These are phyloP conservation scores for Rhinella marina DNA, from an alignment of 2,797 vertebrate genomes.

Conservation along the genomic window DNA sequence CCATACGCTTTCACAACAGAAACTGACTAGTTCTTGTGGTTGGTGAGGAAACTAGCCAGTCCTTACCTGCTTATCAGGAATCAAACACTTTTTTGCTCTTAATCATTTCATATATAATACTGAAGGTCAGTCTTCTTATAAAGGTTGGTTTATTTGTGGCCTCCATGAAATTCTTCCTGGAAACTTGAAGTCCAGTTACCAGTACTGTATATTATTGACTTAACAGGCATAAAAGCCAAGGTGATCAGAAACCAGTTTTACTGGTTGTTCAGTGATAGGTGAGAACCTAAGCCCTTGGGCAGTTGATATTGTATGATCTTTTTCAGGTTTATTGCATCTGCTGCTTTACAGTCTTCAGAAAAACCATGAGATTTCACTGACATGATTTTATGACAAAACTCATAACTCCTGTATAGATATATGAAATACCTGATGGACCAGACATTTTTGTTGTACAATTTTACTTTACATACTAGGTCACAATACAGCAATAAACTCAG, in stretches of 20 bases:
- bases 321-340: neutral
- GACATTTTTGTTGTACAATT: neutral
- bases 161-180: neutral
- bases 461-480: too few species aligned
- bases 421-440: neutral
- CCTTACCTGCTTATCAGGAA: neutral
- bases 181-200: neutral
- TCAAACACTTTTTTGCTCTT: neutral
- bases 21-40: neutral
- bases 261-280: neutral
- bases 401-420: neutral
- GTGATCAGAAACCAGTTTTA: neutral
- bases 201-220: neutral
- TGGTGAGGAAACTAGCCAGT: neutral
- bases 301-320: neutral
- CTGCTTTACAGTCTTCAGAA: neutral
- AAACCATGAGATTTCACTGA: neutral
- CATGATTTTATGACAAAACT: neutral
- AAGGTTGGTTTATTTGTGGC: neutral
- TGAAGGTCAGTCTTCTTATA: neutral
- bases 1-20: neutral
- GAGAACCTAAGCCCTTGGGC: neutral
- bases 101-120: neutral
- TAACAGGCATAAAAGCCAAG: neutral
- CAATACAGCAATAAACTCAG: too few species aligned